Conservation (phyloP, 2,113 vertebrate species). For the Hiodon tergisus region DNA sequence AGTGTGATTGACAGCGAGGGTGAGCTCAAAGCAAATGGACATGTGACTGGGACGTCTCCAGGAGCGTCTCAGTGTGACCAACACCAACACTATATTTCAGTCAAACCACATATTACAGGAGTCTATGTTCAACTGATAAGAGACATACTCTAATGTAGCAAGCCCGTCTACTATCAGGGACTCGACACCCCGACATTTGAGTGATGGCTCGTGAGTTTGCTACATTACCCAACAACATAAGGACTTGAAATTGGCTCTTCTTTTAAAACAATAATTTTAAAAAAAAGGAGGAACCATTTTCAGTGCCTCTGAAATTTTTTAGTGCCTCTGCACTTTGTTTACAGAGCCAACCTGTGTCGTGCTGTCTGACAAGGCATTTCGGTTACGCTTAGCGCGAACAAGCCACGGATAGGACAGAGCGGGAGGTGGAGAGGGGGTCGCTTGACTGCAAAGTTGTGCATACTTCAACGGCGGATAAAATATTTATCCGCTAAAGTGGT, state of each 20-base stretch:
- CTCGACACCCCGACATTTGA: neutral
- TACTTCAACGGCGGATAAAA: slow-evolving; percentile 30
- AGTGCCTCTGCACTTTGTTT: neutral
- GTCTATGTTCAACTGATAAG: no score
- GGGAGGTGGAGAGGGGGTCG: neutral
- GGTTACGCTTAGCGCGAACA: neutral
- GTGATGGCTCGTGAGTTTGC: neutral
- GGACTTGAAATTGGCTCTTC: neutral
- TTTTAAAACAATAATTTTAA: no score
- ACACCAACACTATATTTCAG: no score
- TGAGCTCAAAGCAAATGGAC: no score
- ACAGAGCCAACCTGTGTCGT: neutral
- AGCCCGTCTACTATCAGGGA: no score
- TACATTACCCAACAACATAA: neutral
- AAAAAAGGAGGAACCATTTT: neutral
- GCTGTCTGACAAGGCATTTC: slow-evolving; percentile 1
- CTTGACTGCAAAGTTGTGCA: slow-evolving; percentile 14
- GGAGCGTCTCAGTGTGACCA: no score
- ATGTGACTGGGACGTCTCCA: no score
- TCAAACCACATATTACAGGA: no score
- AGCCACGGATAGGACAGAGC: neutral
- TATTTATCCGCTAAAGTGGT: slow-evolving; percentile 32
- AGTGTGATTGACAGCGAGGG: no score
- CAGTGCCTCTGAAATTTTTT: neutral
- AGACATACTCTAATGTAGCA: no score